These are phyloP conservation scores for Yponomeuta malinellus DNA, from an alignment of 2,888 invertebrate genomes.

Conservation along the genomic window DNA sequence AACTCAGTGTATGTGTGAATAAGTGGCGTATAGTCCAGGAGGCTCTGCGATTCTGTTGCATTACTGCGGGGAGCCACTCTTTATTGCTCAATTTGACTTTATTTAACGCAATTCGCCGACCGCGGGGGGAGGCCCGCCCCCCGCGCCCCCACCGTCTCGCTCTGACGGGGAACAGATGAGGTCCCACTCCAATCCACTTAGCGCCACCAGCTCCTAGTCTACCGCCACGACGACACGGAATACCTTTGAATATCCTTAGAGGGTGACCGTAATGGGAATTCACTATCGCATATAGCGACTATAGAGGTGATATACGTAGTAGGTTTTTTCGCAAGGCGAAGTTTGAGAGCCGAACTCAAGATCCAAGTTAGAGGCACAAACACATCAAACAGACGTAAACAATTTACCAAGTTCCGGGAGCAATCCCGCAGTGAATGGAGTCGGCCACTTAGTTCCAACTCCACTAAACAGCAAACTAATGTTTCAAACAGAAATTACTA, in stretches of 20 bases:
- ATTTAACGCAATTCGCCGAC: slow-evolving; percentile 63
- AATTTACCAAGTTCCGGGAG: slow-evolving; percentile 18
- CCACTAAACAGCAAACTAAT: slow-evolving; percentile 32
- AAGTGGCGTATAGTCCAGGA: slow-evolving; percentile 50
- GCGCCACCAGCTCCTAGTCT: slow-evolving; percentile 56
- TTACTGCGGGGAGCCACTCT: slow-evolving; percentile 66
- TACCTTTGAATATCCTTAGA: slow-evolving; percentile 9
- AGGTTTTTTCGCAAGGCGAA: background rate
- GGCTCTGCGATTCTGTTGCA: slow-evolving; percentile 60
- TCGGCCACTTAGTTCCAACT: slow-evolving; percentile 26
- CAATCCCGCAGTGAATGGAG: slow-evolving; percentile 20
- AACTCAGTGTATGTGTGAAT: slow-evolving; percentile 40
- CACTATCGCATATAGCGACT: background rate
- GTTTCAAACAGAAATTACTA: slow-evolving; percentile 33
- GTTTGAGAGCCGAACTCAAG: slow-evolving; percentile 6
- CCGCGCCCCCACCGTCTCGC: slow-evolving; percentile 33
- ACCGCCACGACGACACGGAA: slow-evolving; percentile 31
- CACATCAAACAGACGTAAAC: slow-evolving; percentile 15
- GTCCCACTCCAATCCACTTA: slow-evolving; percentile 73
- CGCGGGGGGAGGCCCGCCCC: slow-evolving; percentile 31
- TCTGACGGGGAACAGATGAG: slow-evolving; percentile 71
- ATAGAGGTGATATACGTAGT: too few species aligned
- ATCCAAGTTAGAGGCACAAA: slow-evolving; percentile 6
- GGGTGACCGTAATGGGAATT: slow-evolving; percentile 11
- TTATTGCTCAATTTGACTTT: slow-evolving; percentile 77